These are phyloP conservation scores for Sciurus niger DNA, from an alignment of 2,113 vertebrate genomes.

Conservation along the genomic window DNA sequence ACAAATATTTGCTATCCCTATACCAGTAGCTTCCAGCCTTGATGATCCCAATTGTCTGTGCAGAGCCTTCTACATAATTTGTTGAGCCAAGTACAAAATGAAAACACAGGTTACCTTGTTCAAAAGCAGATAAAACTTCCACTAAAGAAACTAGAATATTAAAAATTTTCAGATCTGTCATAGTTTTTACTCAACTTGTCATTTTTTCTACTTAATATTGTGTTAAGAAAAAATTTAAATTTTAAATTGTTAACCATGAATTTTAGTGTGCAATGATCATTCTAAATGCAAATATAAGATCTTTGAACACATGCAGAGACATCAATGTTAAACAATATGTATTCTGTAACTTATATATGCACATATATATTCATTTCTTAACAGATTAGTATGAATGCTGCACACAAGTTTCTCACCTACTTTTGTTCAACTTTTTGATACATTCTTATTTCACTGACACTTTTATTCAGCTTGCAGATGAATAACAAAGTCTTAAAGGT, in stretches of 20 bases:
- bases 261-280: background rate
- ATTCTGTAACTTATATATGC: background rate
- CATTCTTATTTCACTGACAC: background rate
- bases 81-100: background rate
- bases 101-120: background rate
- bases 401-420: background rate
- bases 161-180: background rate
- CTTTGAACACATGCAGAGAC: background rate
- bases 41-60: background rate
- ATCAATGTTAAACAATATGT: background rate
- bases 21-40: background rate
- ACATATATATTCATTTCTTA: background rate
- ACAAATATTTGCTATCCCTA: background rate
- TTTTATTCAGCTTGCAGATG: background rate
- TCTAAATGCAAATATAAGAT: background rate
- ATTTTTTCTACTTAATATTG: background rate
- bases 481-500: background rate
- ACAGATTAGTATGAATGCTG: background rate
- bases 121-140: background rate
- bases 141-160: background rate
- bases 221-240: background rate
- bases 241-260: background rate
- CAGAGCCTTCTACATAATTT: background rate
- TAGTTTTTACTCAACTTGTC: background rate
- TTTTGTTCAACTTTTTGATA: background rate